Evolutionary conservation across 2,888 invertebrate genomes (phyloP), one percentile per base, ranked within the genome.

Genomic region (Apodemia mormo): DNA sequence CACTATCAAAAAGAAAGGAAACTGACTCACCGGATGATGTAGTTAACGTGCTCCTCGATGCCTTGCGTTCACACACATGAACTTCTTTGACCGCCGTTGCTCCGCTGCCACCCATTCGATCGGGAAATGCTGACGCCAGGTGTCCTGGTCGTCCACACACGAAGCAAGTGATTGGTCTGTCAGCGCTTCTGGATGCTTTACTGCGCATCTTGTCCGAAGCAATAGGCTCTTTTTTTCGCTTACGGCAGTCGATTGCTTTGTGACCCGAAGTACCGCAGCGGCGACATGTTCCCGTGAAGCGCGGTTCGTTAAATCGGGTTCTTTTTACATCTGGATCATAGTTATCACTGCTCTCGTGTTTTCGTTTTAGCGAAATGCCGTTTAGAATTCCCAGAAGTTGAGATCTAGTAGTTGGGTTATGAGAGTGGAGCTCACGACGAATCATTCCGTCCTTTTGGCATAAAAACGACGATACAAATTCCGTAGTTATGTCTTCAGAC

Each of bases 351-450:
- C 56, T 67, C 3, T 72, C 70, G 14, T 54, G 64, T 22, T 45
- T 9, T 64, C 70, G 33, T 30, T 70, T 68, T 3, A 70, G 29
- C 8, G 68, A 66, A 40, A 72, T 64, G 52, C 70, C 30, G 12
- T 68, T 14, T n/a, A 70, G 30, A 2, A 37, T 66, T 9, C 72
- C 30, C 54, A 72, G 68, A 1, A 72, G 65, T 65, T 72, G 70
- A 37, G 12, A 2, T 68, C 70, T 70, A 37, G 66, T 54, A 1
- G 68, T 70, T 14, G 68, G 64, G 45, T 70, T 22, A 3, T 45
- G 54, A 14, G 70, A 70, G 30, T 72, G 68, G 37, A 72, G 58
- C 61, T 72, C 72, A 12, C 69, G 70, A 66, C 70, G 67, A 33
- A 70, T 61, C 40, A 52, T 65, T 3, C 58, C 67, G 49, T 70